Evolutionary conservation across 1,140 invertebrate species (phyloP).

Genomic region (Calosoma granatense): DNA sequence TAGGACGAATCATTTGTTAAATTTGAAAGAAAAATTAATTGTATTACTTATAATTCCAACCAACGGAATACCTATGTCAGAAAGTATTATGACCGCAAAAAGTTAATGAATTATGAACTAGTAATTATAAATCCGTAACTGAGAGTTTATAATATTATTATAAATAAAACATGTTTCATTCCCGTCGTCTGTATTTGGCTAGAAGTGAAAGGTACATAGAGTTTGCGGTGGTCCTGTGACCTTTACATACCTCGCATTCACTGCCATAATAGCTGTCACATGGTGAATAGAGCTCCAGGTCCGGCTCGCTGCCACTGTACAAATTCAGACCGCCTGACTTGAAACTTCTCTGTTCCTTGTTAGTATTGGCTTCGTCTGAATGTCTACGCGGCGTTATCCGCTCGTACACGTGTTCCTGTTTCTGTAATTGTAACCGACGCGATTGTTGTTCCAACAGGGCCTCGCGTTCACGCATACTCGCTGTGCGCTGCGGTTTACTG

Average conservation of each 20-base stretch:
- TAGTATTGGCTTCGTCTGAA: neutral
- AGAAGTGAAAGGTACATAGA: neutral
- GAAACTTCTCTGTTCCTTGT: too few relatives aligned
- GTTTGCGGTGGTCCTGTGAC: neutral
- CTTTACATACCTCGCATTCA: slow-evolving; percentile 33
- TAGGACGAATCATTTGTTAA: too few relatives aligned
- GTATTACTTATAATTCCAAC: too few relatives aligned
- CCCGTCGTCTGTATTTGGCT: too few relatives aligned
- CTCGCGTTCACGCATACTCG: slow-evolving; percentile 66
- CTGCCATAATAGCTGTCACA: slow-evolving; percentile 59
- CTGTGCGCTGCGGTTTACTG: slow-evolving; percentile 68
- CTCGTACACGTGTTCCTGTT: slow-evolving; percentile 26
- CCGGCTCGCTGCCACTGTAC: slow-evolving; percentile 70
- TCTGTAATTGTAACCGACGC: slow-evolving; percentile 13
- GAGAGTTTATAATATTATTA: too few relatives aligned
- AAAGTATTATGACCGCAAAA: too few relatives aligned
- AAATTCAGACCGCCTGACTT: slow-evolving; percentile 18
- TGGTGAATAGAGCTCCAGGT: slow-evolving; percentile 68
- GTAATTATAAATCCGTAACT: too few relatives aligned
- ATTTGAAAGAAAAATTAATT: too few relatives aligned
- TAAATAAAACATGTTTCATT: too few relatives aligned
- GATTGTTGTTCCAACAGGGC: slow-evolving; percentile 48
- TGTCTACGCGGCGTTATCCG: slow-evolving; percentile 37
- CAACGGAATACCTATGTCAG: too few relatives aligned
- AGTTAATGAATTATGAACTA: too few relatives aligned